Conservation (phyloP, 37 sponge, comb jelly and placozoan genomes). For the Beroe ovata region DNA sequence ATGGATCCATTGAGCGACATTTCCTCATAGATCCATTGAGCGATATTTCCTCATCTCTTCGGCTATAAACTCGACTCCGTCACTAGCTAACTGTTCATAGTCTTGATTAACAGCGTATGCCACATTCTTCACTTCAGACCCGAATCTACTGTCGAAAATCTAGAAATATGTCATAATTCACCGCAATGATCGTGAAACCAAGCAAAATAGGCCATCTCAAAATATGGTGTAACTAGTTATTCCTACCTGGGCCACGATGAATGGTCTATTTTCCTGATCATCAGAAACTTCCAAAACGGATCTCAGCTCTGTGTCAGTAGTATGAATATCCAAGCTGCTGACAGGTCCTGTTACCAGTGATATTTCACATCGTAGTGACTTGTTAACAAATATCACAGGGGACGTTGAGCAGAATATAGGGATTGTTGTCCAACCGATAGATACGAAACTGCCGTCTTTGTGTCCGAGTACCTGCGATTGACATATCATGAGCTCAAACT, state of each 20-base stretch:
- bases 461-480: conserved; percentile 16
- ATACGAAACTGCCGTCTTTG: background rate
- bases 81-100: background rate
- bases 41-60: background rate
- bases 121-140: background rate
- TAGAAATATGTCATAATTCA: too few relatives aligned
- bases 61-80: background rate
- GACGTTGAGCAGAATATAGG: background rate
- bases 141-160: background rate
- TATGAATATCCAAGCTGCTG: background rate
- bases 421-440: background rate
- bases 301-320: background rate
- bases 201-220: too few relatives aligned
- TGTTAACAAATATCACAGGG: background rate
- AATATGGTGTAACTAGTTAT: too few relatives aligned
- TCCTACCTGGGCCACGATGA: background rate
- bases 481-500: too few relatives aligned
- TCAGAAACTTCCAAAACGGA: background rate
- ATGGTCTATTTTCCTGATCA: background rate
- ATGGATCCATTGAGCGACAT: too few relatives aligned
- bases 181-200: too few relatives aligned
- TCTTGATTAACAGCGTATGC: background rate
- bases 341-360: background rate
- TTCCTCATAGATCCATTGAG: too few relatives aligned
- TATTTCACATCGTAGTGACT: background rate